A percentile compares a stretch with the other conserved stretches of the same genome.
Conservation (phyloP, 2,888 invertebrate species). For the Tholera decimalis region DNA sequence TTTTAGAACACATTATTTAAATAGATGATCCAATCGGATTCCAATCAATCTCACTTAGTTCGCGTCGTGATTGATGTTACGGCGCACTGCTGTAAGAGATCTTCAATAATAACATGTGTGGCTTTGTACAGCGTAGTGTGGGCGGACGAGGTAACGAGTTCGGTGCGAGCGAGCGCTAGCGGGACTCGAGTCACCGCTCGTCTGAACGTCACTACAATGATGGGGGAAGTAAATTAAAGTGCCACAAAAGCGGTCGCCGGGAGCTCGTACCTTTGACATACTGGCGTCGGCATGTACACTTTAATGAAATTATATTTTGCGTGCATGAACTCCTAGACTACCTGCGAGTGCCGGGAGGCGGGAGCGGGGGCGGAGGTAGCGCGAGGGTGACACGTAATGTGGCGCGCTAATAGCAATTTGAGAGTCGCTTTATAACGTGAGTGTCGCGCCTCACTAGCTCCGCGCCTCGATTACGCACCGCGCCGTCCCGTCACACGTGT, state of each 20-base stretch:
- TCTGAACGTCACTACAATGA: slow-evolving; percentile 37
- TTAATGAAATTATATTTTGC: slow-evolving; percentile 44
- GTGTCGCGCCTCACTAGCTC: slow-evolving; percentile 4
- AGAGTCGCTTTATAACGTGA: slow-evolving; percentile 7
- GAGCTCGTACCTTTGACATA: slow-evolving; percentile 19
- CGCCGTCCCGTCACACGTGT: slow-evolving; percentile 7
- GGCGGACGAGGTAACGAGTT: neutral
- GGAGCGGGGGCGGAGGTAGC: neutral
- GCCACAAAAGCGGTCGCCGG: slow-evolving; percentile 40
- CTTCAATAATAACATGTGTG: neutral
- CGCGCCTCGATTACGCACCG: neutral
- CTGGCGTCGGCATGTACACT: neutral
- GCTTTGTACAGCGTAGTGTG: neutral
- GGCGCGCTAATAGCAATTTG: slow-evolving; percentile 25
- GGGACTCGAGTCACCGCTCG: slow-evolving; percentile 18
- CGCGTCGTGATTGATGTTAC: slow-evolving; percentile 52
- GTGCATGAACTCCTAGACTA: slow-evolving; percentile 24
- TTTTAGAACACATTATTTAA: slow-evolving; percentile 47
- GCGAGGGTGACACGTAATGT: slow-evolving; percentile 25
- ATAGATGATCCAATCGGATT: slow-evolving; percentile 36
- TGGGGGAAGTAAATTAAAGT: slow-evolving; percentile 52
- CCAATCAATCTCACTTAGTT: slow-evolving; percentile 52
- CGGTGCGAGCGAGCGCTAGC: slow-evolving; percentile 7
- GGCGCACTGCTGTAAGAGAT: slow-evolving; percentile 8
- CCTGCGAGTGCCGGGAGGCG: slow-evolving; percentile 28